Evolutionary conservation across 37 sponge, comb jelly and placozoan species (phyloP).

Genomic region (Haliclona indistincta): DNA sequence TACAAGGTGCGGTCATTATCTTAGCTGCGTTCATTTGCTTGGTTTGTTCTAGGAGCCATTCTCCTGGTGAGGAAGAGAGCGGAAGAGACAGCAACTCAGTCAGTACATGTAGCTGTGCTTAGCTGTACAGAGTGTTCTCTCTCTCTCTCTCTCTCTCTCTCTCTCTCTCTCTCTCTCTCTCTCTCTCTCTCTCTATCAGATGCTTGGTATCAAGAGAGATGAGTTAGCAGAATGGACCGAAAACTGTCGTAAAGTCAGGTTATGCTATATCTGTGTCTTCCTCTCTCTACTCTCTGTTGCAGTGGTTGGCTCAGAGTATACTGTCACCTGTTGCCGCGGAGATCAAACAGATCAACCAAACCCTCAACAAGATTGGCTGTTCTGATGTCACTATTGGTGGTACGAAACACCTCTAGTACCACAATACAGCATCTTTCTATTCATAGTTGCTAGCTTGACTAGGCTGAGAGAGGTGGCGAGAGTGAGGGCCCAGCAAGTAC

Average conservation of each 20-base stretch:
- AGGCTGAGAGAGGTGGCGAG: constrained; percentile 36
- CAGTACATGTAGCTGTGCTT: background rate
- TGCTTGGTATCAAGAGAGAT: constrained; percentile 36
- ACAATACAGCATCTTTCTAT: background rate
- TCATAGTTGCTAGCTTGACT: constrained; percentile 17
- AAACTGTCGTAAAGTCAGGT: constrained; percentile 64
- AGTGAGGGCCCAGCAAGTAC: constrained; percentile 42
- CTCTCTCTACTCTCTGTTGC: background rate
- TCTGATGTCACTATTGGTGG: constrained; percentile 60
- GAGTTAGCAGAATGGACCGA: constrained; percentile 65
- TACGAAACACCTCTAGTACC: constrained; percentile 6
- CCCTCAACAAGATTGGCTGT: constrained; percentile 36
- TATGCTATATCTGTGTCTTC: background rate
- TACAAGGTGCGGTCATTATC: constrained; percentile 7
- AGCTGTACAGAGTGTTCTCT: constrained; percentile 3
- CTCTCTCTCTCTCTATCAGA: background rate
- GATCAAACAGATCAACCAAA: constrained; percentile 58
- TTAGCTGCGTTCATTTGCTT: background rate
- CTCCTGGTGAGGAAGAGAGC: background rate
- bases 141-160: constrained; percentile 1
- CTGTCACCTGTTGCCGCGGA: constrained; percentile 60
- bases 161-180: background rate
- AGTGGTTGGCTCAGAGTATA: constrained; percentile 81
- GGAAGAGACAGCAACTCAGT: background rate
- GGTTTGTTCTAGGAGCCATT: background rate